Conservation (phyloP, 2,888 invertebrate genomes). For the Athrips mouffetella region DNA sequence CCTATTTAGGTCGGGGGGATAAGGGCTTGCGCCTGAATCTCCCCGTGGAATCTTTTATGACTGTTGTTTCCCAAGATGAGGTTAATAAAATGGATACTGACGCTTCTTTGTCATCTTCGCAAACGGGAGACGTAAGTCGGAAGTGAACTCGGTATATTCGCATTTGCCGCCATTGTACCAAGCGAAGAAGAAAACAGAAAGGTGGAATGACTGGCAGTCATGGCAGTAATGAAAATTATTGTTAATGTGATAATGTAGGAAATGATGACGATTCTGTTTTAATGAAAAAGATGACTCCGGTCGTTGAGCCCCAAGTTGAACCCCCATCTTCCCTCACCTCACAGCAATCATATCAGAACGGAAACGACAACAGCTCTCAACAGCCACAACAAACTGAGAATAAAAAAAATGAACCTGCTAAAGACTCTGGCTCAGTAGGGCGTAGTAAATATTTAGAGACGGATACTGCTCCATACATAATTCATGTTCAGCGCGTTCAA, state of each 20-base stretch:
- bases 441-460: background rate
- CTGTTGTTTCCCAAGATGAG: background rate
- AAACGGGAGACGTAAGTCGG: background rate
- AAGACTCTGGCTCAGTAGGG: too few species aligned
- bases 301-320: too few species aligned
- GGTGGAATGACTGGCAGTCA: background rate
- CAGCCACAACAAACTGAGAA: background rate
- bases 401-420: too few species aligned
- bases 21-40: slow-evolving; percentile 2
- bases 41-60: slow-evolving; percentile 13
- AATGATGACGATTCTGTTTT: background rate
- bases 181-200: background rate
- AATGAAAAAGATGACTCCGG: background rate
- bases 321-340: too few species aligned
- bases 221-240: background rate
- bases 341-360: too few species aligned
- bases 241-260: background rate
- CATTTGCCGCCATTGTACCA: background rate
- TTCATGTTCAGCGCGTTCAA: background rate
- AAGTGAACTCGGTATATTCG: background rate
- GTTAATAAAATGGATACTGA: background rate
- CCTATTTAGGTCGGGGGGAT: background rate
- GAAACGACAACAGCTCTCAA: background rate
- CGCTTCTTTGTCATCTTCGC: background rate
- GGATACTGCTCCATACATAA: background rate